Evolutionary conservation across 2,113 vertebrate species (phyloP).

Genomic region (zebrafish (Danio rerio)): DNA sequence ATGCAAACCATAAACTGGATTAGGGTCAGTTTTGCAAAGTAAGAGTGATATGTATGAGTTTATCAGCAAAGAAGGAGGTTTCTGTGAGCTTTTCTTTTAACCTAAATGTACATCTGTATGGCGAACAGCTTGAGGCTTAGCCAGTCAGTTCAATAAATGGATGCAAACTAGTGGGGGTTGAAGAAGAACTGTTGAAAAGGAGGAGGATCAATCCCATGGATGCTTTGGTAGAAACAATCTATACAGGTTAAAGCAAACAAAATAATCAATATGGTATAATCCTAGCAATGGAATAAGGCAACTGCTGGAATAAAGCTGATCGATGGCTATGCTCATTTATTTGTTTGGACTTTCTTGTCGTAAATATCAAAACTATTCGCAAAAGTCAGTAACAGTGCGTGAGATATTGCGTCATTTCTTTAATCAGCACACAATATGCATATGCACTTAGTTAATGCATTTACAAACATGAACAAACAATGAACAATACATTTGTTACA

Average conservation of each 20-base stretch:
- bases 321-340: slow-evolving; percentile 58
- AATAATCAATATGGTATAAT: slow-evolving; percentile 74
- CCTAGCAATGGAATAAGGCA: neutral
- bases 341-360: slow-evolving; percentile 65
- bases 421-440: too few species aligned
- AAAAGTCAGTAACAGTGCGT: neutral
- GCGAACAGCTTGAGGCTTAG: slow-evolving; percentile 66
- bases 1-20: neutral
- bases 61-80: neutral
- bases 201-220: slow-evolving; percentile 74
- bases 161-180: slow-evolving; percentile 68
- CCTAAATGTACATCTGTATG: slow-evolving; percentile 55
- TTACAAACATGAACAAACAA: too few species aligned
- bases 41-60: neutral
- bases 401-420: too few species aligned
- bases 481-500: too few species aligned
- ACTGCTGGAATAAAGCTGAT: neutral
- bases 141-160: slow-evolving; percentile 78
- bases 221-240: slow-evolving; percentile 77
- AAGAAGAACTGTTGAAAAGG: slow-evolving; percentile 64
- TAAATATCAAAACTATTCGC: slow-evolving; percentile 22
- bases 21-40: neutral
- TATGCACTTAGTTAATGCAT: too few species aligned
- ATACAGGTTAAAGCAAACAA: slow-evolving; percentile 43
- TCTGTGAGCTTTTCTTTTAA: neutral